Percentiles rank a stretch among this genome's conserved stretches.
Evolutionary conservation across 1,140 invertebrate genomes (phyloP).

Genomic region (Eumaeus atala): DNA sequence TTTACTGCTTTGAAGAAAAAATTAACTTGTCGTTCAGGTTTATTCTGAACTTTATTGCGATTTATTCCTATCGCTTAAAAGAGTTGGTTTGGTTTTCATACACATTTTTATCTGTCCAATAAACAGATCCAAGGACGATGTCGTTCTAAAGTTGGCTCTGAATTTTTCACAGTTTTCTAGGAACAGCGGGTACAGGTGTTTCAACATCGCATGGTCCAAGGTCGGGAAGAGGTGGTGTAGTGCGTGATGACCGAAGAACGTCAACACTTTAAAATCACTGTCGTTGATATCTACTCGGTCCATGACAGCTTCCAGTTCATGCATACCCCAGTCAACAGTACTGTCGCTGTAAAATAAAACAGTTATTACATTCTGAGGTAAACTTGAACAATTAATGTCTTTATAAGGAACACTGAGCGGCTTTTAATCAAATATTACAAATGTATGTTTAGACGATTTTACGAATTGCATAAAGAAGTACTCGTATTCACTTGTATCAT

Average conservation of each 20-base stretch:
- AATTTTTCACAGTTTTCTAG: constrained; percentile 82
- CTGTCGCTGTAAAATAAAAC: constrained; percentile 31
- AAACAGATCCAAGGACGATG: constrained; percentile 77
- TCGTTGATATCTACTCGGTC: constrained; percentile 82
- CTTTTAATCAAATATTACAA: too few species aligned
- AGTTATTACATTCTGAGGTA: too few species aligned
- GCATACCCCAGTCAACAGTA: constrained; percentile 84
- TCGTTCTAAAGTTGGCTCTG: constrained; percentile 73
- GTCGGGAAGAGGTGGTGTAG: constrained; percentile 90
- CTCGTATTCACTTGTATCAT: too few species aligned
- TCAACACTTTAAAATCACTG: constrained; percentile 80
- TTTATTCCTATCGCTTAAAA: constrained; percentile 15
- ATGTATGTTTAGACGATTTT: too few species aligned
- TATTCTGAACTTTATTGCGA: too few species aligned
- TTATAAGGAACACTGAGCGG: too few species aligned
- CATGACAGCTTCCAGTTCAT: constrained; percentile 84
- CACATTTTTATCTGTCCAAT: constrained; percentile 78
- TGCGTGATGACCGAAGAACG: constrained; percentile 83
- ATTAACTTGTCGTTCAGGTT: too few species aligned
- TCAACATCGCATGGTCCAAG: constrained; percentile 83
- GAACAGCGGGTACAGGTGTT: constrained; percentile 79
- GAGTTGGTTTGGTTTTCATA: constrained; percentile 36
- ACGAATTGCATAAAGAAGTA: too few species aligned
- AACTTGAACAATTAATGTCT: too few species aligned
- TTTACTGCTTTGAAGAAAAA: too few species aligned